phyloP scores from a whole-genome alignment of 1,140 invertebrate species.

The Lasaia peninsularis region DNA sequence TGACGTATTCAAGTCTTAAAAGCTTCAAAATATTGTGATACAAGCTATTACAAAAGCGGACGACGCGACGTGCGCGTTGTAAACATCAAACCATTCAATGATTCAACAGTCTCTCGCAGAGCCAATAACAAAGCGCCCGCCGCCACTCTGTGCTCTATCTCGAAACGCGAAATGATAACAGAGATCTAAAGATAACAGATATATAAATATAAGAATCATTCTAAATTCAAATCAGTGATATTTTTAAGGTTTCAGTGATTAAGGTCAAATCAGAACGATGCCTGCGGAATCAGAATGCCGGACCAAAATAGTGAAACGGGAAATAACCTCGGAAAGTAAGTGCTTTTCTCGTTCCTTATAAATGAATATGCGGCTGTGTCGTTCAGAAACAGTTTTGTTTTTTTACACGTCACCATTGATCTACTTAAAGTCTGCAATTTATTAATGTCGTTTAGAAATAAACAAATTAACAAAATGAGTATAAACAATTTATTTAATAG shows the following conservation, averaged over 20 bases:
- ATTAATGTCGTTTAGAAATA: no score
- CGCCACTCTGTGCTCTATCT: slow-evolving; percentile 2
- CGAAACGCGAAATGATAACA: slow-evolving; percentile 4
- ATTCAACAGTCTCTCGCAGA: slow-evolving; percentile 3
- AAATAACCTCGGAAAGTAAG: not conserved
- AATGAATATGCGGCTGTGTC: not conserved
- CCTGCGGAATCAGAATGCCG: slow-evolving; percentile 9
- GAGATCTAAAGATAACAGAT: not conserved
- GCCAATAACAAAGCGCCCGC: not conserved
- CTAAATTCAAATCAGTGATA: not conserved
- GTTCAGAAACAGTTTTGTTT: no score
- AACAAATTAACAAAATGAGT: no score
- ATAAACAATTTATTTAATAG: no score
- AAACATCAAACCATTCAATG: not conserved
- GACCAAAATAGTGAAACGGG: slow-evolving; percentile 4
- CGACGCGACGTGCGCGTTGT: not conserved
- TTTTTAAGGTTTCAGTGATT: not conserved
- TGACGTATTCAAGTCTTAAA: no score
- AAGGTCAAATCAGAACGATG: not conserved
- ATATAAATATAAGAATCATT: not conserved
- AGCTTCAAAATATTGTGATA: not conserved
- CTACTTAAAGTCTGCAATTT: no score
- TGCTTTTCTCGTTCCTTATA: not conserved
- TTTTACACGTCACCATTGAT: no score
- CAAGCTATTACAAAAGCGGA: slow-evolving; percentile 1